phyloP scores from a whole-genome alignment of 2,888 invertebrate genomes.

The Apamea crenata region DNA sequence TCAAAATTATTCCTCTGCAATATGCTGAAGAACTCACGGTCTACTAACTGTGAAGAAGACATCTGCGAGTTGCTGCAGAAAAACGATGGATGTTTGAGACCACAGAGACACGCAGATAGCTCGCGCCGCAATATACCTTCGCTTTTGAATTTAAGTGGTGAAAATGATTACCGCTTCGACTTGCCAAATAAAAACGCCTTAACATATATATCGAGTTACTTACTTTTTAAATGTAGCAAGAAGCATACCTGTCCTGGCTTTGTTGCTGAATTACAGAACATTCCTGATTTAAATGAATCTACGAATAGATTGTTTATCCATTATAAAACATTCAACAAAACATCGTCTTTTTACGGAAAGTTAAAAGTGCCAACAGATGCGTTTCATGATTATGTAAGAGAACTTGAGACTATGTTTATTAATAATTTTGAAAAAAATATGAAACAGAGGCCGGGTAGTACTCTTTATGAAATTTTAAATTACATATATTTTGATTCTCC shows the following conservation, averaged over 20 bases:
- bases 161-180: slow-evolving; percentile 9
- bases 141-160: not conserved
- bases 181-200: slow-evolving; percentile 4
- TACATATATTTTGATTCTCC: slow-evolving; percentile 1
- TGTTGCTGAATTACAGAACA: slow-evolving; percentile 15
- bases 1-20: slow-evolving; percentile 1
- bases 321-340: not conserved
- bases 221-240: slow-evolving; percentile 9
- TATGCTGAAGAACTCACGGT: slow-evolving; percentile 7
- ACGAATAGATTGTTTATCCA: slow-evolving; percentile 1
- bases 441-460: slow-evolving; percentile 4
- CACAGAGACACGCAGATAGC: not conserved
- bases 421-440: slow-evolving; percentile 9
- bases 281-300: not conserved
- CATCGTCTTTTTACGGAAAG: slow-evolving; percentile 7
- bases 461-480: slow-evolving; percentile 16
- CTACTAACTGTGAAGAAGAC: slow-evolving; percentile 11
- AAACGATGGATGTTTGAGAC: not conserved
- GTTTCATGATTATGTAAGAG: slow-evolving; percentile 2
- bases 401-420: slow-evolving; percentile 13
- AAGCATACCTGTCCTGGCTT: not conserved
- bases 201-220: not conserved
- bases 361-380: not conserved
- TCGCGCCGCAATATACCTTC: not conserved
- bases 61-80: slow-evolving; percentile 1